Percentiles rank a stretch among this genome's conserved stretches.
phyloP scores from a whole-genome alignment of 2,888 invertebrate species.

The Syrphus vitripennis region DNA sequence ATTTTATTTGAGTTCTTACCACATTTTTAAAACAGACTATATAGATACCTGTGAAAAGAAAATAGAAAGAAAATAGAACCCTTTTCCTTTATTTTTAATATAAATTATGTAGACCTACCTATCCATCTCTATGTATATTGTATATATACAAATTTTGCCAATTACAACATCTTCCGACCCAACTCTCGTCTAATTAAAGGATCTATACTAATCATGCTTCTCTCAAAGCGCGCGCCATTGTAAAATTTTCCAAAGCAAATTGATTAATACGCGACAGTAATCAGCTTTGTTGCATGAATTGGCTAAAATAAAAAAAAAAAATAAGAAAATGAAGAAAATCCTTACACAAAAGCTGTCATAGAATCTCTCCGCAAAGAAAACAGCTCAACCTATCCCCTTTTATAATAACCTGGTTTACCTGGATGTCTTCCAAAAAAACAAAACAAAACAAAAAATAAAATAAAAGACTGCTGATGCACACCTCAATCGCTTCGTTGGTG shows the following conservation, averaged over 20 bases:
- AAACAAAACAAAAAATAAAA: too few species aligned
- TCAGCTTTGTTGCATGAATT: constrained; percentile 62
- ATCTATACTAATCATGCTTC: constrained; percentile 47
- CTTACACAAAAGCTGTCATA: constrained; percentile 9
- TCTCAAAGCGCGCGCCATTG: constrained; percentile 39
- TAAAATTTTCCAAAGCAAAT: constrained; percentile 68
- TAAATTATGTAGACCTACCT: background rate
- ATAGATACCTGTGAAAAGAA: background rate
- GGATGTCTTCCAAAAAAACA: constrained; percentile 17
- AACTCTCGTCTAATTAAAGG: constrained; percentile 41
- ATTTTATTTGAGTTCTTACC: constrained; percentile 15
- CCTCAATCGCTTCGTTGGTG: constrained; percentile 7
- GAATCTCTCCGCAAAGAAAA: constrained; percentile 7
- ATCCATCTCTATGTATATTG: too few species aligned
- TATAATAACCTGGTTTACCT: background rate
- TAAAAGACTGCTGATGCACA: constrained; percentile 38
- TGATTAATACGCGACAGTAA: constrained; percentile 68
- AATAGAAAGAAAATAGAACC: background rate
- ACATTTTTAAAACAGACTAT: constrained; percentile 8
- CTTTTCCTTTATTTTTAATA: constrained; percentile 17
- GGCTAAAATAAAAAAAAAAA: constrained; percentile 7
- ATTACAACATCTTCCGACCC: constrained; percentile 32
- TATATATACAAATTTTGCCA: background rate
- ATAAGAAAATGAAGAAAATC: constrained; percentile 5
- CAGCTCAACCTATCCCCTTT: background rate